Conservation (phyloP, 2,113 vertebrate genomes). For the Argyrosomus japonicus region DNA sequence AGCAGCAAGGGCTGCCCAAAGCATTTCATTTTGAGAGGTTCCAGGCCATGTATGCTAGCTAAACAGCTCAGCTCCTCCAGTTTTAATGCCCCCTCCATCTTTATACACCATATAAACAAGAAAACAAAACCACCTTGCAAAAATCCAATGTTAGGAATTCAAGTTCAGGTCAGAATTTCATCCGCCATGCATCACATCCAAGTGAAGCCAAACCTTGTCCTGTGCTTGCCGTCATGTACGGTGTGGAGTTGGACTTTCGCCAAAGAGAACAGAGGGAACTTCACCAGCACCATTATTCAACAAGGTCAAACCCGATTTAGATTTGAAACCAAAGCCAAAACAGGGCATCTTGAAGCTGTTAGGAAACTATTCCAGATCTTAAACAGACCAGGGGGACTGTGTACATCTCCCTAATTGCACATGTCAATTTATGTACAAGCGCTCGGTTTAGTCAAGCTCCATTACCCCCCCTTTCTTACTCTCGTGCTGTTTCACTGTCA, state of each 20-base stretch:
- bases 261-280: constrained; percentile 68
- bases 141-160: constrained; percentile 48
- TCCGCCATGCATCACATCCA: constrained; percentile 64
- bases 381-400: constrained; percentile 80
- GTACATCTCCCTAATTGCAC: constrained; percentile 82
- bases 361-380: constrained; percentile 82
- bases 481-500: constrained; percentile 28
- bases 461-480: constrained; percentile 46
- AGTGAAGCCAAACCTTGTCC: constrained; percentile 42
- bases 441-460: constrained; percentile 77
- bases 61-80: constrained; percentile 59
- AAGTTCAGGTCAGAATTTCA: constrained; percentile 57
- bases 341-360: constrained; percentile 83
- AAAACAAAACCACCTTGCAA: constrained; percentile 70
- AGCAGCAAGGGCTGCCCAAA: constrained; percentile 28
- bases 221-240: constrained; percentile 45
- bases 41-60: constrained; percentile 57
- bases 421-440: constrained; percentile 82
- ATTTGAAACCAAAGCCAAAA: constrained; percentile 74
- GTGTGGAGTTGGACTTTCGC: constrained; percentile 46
- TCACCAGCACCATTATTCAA: constrained; percentile 73
- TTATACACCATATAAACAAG: constrained; percentile 73
- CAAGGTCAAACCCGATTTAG: constrained; percentile 77
- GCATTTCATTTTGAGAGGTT: constrained; percentile 60
- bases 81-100: constrained; percentile 57